Evolutionary conservation across 2,797 vertebrate genomes (phyloP).

Genomic region (Phaenicophaeus curvirostris): DNA sequence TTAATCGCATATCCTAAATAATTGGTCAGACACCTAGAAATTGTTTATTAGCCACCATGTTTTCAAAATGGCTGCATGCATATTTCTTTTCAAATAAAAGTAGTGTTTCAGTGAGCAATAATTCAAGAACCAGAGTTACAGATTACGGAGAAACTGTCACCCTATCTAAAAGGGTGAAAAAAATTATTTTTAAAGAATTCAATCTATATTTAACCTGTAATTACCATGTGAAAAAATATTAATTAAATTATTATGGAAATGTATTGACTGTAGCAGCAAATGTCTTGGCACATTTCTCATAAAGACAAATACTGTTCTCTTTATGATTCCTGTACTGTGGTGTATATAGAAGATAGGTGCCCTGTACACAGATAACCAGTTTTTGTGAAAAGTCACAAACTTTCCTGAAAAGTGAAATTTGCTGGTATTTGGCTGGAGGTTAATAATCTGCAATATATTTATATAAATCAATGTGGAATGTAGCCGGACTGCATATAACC

Average conservation of each 20-base stretch:
- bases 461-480: constrained; percentile 76
- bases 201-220: background rate
- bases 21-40: background rate
- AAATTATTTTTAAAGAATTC: background rate
- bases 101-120: background rate
- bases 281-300: background rate
- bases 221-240: background rate
- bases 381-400: constrained; percentile 31
- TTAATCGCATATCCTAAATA: background rate
- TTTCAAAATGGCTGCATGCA: background rate
- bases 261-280: background rate
- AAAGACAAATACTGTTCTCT: background rate
- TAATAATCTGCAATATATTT: constrained; percentile 72
- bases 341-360: background rate
- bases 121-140: background rate
- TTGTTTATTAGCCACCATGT: background rate
- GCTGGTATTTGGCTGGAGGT: constrained; percentile 61
- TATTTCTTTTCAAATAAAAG: background rate
- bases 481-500: constrained; percentile 64
- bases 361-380: background rate
- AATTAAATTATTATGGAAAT: background rate
- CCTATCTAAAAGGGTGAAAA: no score
- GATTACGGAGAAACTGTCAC: background rate
- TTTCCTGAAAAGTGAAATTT: constrained; percentile 47
- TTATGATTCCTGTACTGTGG: background rate